Evolutionary conservation across 23 tunicate species (phyloP), one percentile per base, ranked within the genome.

Genomic region (Halocynthia roretzi): DNA sequence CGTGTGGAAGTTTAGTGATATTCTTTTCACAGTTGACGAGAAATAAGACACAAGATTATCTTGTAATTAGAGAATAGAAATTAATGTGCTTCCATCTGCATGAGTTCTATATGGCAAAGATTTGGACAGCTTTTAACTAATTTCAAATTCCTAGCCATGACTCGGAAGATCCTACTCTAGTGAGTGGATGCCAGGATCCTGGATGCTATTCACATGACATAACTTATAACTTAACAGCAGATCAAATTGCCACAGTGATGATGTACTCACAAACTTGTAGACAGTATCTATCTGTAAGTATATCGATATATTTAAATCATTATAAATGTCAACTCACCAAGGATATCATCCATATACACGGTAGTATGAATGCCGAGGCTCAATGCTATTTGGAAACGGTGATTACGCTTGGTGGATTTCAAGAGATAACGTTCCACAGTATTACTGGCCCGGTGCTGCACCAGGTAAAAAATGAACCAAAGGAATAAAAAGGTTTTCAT

Each of bases 381-480:
- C 70, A 11, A 15, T 15, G 17, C 9, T 65, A 15, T 65, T 65
- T 15, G 6, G 2, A 15, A 20, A 10, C 23, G 6, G 5, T 10
- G 70, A 65, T 65, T 65, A 10, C 23, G 70, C 70, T 65, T 65
- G 70, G 70, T 65, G 70, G 70, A 6, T 65, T 65, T 65, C 70
- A 65, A 65, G 70, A 65, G 14, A 65, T 15, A 48, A 48, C 23
- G 70, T 20, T 20, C 22, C 22, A 20, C 70, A 65, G 17, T 65
- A 65, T 14, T 65, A 65, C 70, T 65, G 70, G 70, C 14, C 70
- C n/a, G 70, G 70, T 20, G 70, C 70, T 11, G 70, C 22, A 10
- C 70, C 14, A 65, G 70, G 70, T 65, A 65, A 9, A 15, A 15
- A 15, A 15, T 58, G 4, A 31, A 31, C 44, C 4, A 31, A 31